Percentiles rank a stretch among this genome's conserved stretches.
Evolutionary conservation across 2,797 vertebrate species (phyloP).

Genomic region (Tokudaia tokunoshimensis): DNA sequence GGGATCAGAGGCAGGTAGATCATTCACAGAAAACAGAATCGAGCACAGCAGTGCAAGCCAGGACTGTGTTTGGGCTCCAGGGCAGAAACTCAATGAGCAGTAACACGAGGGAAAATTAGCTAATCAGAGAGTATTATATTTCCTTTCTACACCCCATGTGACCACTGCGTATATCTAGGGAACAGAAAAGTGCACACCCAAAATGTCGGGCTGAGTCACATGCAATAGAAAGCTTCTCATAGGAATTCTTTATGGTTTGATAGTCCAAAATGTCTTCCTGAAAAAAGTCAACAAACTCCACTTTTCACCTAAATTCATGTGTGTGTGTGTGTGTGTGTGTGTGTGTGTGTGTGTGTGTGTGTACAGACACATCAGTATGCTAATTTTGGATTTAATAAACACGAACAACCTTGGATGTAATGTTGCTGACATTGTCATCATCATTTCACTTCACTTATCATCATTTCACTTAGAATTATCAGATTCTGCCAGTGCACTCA

Average conservation of each 20-base stretch:
- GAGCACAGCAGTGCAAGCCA: not conserved
- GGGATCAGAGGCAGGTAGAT: conserved; percentile 16
- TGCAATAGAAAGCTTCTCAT: not conserved
- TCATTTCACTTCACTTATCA: not conserved
- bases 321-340: not conserved
- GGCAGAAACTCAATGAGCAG: conserved; percentile 22
- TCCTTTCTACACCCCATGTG: not conserved
- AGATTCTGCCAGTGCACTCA: not conserved
- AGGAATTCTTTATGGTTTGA: not conserved
- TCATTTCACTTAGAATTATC: not conserved
- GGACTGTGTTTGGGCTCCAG: conserved; percentile 23
- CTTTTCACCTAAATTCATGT: not conserved
- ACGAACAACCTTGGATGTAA: not conserved
- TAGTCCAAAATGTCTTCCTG: not conserved
- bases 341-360: not conserved
- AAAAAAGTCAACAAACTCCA: not conserved
- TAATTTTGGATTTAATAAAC: not conserved
- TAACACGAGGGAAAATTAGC: conserved; percentile 2
- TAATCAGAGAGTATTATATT: conserved; percentile 45
- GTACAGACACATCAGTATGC: not conserved
- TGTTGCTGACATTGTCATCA: not conserved
- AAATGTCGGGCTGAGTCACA: not conserved
- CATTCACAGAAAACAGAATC: conserved; percentile 2
- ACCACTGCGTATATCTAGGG: not conserved
- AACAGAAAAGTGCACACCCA: not conserved